phyloP scores from a whole-genome alignment of 2,888 invertebrate species.

The Acronicta alni region DNA sequence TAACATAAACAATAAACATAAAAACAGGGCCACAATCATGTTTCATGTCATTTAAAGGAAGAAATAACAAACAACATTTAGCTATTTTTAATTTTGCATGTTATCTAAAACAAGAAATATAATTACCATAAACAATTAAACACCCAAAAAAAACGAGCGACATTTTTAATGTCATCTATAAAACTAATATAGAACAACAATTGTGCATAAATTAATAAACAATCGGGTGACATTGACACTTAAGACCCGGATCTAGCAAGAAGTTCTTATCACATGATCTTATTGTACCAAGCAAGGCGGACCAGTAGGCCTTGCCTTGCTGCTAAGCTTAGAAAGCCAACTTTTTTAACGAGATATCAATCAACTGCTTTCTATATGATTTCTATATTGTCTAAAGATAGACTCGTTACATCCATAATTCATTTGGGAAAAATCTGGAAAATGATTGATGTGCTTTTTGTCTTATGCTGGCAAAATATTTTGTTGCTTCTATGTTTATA shows the following conservation, averaged over 20 bases:
- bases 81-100: too few species aligned
- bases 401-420: slow-evolving; percentile 45
- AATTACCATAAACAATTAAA: too few species aligned
- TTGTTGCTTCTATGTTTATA: too few species aligned
- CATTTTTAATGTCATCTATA: neutral
- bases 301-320: slow-evolving; percentile 50
- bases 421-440: slow-evolving; percentile 19
- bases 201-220: slow-evolving; percentile 45
- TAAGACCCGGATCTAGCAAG: slow-evolving; percentile 81
- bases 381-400: slow-evolving; percentile 61
- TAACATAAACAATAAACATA: too few species aligned
- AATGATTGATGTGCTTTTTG: neutral
- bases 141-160: slow-evolving; percentile 7
- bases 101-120: too few species aligned
- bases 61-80: too few species aligned
- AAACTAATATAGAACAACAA: slow-evolving; percentile 41
- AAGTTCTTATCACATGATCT: slow-evolving; percentile 60
- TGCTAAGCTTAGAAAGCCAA: slow-evolving; percentile 53
- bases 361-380: slow-evolving; percentile 59
- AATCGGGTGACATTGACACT: slow-evolving; percentile 79
- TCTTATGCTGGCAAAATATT: neutral
- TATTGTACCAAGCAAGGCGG: slow-evolving; percentile 49
- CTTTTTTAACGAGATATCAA: slow-evolving; percentile 58
- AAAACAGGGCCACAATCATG: too few species aligned
- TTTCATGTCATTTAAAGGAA: too few species aligned